Evolutionary conservation across 2,113 vertebrate species (phyloP), one percentile per base, ranked within the genome.

Genomic region (Mustela nigripes): DNA sequence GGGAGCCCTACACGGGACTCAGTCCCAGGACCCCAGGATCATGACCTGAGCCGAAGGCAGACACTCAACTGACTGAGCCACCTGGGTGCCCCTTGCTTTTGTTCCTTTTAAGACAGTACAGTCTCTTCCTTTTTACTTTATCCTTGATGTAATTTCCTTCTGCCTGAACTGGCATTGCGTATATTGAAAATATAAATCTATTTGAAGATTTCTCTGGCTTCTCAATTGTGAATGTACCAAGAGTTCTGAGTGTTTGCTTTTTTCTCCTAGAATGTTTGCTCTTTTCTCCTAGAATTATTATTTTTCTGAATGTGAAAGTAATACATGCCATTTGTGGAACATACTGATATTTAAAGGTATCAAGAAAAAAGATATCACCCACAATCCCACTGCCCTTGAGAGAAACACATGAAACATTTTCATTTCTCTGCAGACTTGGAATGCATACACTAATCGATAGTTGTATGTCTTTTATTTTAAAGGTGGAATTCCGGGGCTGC

Each of bases 401-500:
- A 79, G 69, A 56, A 82, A 78, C 80, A 73, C 36, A 15, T 33
- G 56, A 42, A 83, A 36, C 18, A 31, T 73, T 89, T 45, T 48
- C 8, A 28, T 48, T 53, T 92, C 11, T 88, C 76, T 71, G n/a
- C 11, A 80, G 9, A 84, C 7, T 86, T 50, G 26, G 9, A 90
- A 0, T 36, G 5, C 1, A 1, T 10, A 11, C 0, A 5, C n/a
- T 28, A 60, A 42, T 42, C 36, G 2, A 1, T 26, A 7, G 22
- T 28, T 69, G 7, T 10, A 19, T 39, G 0, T 33, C 45, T 92
- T 45, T 85, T 48, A 79, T 79, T 79, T 53, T 79, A 62, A 50
- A 87, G 48, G 14, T 73, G 11, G 45, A 86, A 67, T 67, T 74
- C 15, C 4, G 58, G 67, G 67, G 33, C 33, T 8, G 33, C 33